phyloP scores from a whole-genome alignment of 2,113 vertebrate species.

The Larimichthys polyactis region DNA sequence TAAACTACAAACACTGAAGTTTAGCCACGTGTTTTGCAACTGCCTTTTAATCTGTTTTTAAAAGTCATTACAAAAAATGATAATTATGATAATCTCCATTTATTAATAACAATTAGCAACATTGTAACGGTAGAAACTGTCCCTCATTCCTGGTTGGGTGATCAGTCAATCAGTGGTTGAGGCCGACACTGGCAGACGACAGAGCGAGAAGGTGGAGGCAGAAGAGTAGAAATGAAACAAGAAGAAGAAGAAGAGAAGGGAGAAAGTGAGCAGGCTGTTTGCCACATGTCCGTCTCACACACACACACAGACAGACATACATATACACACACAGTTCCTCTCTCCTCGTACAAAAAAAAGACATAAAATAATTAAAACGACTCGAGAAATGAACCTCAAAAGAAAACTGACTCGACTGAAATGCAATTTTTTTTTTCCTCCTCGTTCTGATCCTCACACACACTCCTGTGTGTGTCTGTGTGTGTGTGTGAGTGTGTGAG shows the following conservation, averaged over 20 bases:
- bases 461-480: slow-evolving; percentile 3
- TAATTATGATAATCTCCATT: slow-evolving; percentile 87
- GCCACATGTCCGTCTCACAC: slow-evolving; percentile 3
- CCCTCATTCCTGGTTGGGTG: slow-evolving; percentile 87
- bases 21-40: slow-evolving; percentile 95
- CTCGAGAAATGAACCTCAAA: slow-evolving; percentile 46
- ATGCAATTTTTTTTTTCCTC: slow-evolving; percentile 32
- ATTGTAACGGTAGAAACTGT: slow-evolving; percentile 82
- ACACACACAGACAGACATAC: slow-evolving; percentile 56
- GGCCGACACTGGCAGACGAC: slow-evolving; percentile 76
- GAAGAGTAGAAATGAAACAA: slow-evolving; percentile 13
- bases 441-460: slow-evolving; percentile 20
- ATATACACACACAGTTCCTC: slow-evolving; percentile 41
- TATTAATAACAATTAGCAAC: slow-evolving; percentile 76
- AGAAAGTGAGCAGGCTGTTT: slow-evolving; percentile 27
- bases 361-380: slow-evolving; percentile 60
- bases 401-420: slow-evolving; percentile 70
- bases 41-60: slow-evolving; percentile 86
- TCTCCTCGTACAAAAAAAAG: slow-evolving; percentile 54
- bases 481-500: no score
- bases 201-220: slow-evolving; percentile 20
- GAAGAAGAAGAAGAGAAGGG: neutral
- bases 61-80: slow-evolving; percentile 86
- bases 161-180: slow-evolving; percentile 87
- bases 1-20: slow-evolving; percentile 95